These are phyloP conservation scores for Brachystomella parvula DNA, from an alignment of 1,140 invertebrate genomes.

Conservation along the genomic window DNA sequence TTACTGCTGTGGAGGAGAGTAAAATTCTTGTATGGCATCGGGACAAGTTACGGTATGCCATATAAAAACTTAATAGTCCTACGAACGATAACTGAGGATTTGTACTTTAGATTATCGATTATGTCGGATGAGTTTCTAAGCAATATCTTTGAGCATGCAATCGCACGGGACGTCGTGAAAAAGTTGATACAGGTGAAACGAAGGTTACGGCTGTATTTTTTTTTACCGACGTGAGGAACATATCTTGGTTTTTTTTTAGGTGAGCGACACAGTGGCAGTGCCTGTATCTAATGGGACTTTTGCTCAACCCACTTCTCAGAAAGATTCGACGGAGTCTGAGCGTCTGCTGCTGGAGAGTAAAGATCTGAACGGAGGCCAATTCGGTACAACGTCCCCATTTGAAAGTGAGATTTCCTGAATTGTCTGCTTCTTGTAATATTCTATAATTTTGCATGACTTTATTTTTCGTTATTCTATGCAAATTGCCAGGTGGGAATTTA, in stretches of 20 bases:
- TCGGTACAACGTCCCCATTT: constrained; percentile 3
- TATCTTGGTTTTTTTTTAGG: constrained; percentile 18
- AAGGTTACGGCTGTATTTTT: too few relatives aligned
- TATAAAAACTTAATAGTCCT: not conserved
- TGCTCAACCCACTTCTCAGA: not conserved
- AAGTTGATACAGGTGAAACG: constrained; percentile 73
- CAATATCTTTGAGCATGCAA: constrained; percentile 75
- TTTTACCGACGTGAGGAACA: too few relatives aligned
- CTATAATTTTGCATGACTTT: not conserved
- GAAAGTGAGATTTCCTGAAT: not conserved
- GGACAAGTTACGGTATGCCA: constrained; percentile 49
- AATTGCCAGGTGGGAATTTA: not conserved
- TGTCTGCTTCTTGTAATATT: not conserved
- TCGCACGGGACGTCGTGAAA: constrained; percentile 79
- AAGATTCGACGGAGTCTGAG: constrained; percentile 4
- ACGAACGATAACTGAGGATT: not conserved
- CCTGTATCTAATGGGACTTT: not conserved
- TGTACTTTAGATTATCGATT: constrained; percentile 65
- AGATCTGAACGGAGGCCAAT: constrained; percentile 7
- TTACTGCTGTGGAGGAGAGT: constrained; percentile 79
- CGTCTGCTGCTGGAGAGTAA: constrained; percentile 6
- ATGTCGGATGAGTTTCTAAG: constrained; percentile 74
- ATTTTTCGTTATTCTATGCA: too few relatives aligned
- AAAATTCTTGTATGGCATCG: constrained; percentile 76
- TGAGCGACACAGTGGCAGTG: constrained; percentile 11